Percentiles rank a stretch among this genome's conserved stretches.
Conservation (phyloP, 2,888 invertebrate genomes). For the Physocephala rufipes region DNA sequence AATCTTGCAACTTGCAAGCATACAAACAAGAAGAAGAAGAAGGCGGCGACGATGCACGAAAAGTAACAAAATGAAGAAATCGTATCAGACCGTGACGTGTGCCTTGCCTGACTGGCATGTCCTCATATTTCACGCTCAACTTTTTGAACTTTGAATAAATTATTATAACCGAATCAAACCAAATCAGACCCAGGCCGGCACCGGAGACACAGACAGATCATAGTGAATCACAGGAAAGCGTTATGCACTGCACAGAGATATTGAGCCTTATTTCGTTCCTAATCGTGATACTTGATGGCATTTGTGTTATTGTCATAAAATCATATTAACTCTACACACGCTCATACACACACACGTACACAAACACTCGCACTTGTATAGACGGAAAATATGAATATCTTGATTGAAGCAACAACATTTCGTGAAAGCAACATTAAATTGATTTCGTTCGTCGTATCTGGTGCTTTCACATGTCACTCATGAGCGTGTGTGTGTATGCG, state of each 20-base stretch:
- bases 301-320: conserved; percentile 17
- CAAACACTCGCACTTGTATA: no score
- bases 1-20: no score
- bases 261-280: neutral
- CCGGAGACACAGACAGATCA: neutral
- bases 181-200: no score
- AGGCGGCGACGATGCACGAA: neutral
- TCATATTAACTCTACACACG: neutral
- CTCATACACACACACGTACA: no score
- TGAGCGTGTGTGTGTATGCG: neutral
- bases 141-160: conserved; percentile 37
- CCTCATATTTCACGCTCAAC: conserved; percentile 1
- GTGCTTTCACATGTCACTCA: neutral
- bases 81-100: neutral
- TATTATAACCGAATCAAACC: no score
- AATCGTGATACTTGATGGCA: neutral
- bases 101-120: neutral
- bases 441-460: neutral
- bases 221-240: no score
- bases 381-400: neutral
- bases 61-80: no score
- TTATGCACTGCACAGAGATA: no score
- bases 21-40: neutral
- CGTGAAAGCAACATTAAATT: neutral
- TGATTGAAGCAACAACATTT: neutral